Conservation (phyloP, 2,888 invertebrate genomes). For the Tridacna gigas region DNA sequence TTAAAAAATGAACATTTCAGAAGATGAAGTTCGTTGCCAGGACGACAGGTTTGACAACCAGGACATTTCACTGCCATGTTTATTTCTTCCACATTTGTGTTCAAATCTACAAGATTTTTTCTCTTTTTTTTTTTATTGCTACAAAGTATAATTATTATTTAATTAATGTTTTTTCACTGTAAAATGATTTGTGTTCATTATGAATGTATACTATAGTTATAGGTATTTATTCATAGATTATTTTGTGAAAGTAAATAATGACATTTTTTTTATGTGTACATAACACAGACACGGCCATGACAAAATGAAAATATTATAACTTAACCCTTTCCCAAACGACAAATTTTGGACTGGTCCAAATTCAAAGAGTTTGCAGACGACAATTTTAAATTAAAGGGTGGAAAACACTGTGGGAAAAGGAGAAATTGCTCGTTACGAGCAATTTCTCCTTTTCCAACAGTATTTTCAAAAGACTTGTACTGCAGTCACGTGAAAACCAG, state of each 20-base stretch:
- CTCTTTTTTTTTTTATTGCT: neutral
- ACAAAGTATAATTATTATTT: slow-evolving; percentile 4
- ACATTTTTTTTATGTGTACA: neutral
- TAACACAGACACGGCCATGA: neutral
- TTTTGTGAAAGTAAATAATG: neutral
- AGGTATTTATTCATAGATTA: slow-evolving; percentile 27
- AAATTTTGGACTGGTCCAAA: no score
- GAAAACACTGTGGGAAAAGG: no score
- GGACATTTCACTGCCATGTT: slow-evolving; percentile 18
- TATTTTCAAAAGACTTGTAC: no score
- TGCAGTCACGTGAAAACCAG: no score
- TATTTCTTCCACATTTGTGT: slow-evolving; percentile 19
- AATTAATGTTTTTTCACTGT: neutral
- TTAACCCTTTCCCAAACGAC: no score
- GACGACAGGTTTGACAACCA: slow-evolving; percentile 24
- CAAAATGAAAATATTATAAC: neutral
- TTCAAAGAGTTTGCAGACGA: no score
- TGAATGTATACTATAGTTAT: slow-evolving; percentile 7
- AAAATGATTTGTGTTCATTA: slow-evolving; percentile 11
- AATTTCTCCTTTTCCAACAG: no score
- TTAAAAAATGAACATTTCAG: slow-evolving; percentile 16
- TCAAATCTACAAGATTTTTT: slow-evolving; percentile 17
- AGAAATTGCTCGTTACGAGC: no score
- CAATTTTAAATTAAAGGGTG: no score
- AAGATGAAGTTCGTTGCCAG: slow-evolving; percentile 20